Evolutionary conservation across 2,797 vertebrate genomes (phyloP).

Genomic region (Clamator glandarius): DNA sequence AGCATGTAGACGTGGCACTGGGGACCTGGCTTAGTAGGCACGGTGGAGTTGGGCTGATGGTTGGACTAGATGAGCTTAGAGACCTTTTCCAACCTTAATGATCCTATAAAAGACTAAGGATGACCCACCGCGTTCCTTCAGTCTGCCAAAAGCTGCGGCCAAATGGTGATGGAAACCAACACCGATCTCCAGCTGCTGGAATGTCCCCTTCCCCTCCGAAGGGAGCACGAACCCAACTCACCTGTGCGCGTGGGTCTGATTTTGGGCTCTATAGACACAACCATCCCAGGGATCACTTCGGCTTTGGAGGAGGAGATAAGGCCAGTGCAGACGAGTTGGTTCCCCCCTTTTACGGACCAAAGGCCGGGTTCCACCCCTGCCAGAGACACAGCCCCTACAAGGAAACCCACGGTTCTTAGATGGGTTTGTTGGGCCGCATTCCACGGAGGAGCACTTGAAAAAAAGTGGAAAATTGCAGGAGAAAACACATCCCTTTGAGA

Average conservation of each 20-base stretch:
- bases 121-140: no score
- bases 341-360: slow-evolving; percentile 93
- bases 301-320: slow-evolving; percentile 89
- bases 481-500: neutral
- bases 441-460: neutral
- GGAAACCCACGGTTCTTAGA: accelerated
- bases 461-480: neutral
- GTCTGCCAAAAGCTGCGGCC: neutral
- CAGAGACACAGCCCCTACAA: slow-evolving; percentile 86
- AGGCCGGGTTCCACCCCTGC: slow-evolving; percentile 81
- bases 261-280: slow-evolving; percentile 84
- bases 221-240: slow-evolving; percentile 64
- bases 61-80: no score
- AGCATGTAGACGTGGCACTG: no score
- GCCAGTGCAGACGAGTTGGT: slow-evolving; percentile 87
- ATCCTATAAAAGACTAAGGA: no score
- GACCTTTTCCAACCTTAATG: no score
- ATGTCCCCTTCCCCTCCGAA: neutral
- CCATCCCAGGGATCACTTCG: slow-evolving; percentile 83
- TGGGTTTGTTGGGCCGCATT: accelerated
- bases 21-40: no score
- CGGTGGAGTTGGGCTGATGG: no score
- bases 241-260: slow-evolving; percentile 78
- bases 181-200: accelerated
- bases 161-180: accelerated